Percentiles rank a stretch among this genome's conserved stretches.
phyloP scores from a whole-genome alignment of 2,888 invertebrate species.

The Drosophila kuntzei region DNA sequence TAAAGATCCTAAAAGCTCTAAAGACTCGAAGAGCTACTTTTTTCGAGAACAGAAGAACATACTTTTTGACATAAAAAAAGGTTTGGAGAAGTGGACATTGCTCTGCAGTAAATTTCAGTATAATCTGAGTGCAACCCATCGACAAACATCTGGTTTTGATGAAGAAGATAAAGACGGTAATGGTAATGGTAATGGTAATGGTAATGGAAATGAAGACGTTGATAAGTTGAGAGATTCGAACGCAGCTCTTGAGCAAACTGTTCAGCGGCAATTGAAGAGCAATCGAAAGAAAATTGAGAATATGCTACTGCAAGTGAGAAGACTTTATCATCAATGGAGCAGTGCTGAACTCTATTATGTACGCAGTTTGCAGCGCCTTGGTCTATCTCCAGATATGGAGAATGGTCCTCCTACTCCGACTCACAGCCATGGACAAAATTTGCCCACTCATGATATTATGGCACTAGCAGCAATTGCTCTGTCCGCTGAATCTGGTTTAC shows the following conservation, averaged over 20 bases:
- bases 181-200: neutral
- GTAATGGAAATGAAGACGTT: neutral
- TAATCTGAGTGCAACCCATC: constrained; percentile 23
- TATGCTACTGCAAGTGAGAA: constrained; percentile 61
- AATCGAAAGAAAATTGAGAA: constrained; percentile 49
- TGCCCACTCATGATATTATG: constrained; percentile 60
- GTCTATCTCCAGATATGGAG: constrained; percentile 37
- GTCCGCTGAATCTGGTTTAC: constrained; percentile 58
- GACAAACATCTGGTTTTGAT: neutral
- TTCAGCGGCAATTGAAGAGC: constrained; percentile 52
- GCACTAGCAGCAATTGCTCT: constrained; percentile 75
- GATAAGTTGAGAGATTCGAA: constrained; percentile 4
- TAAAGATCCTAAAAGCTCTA: neutral
- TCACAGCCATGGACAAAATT: constrained; percentile 1
- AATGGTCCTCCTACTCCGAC: neutral
- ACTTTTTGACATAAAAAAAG: constrained; percentile 84
- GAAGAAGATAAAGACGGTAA: neutral
- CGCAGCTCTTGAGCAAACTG: constrained; percentile 50
- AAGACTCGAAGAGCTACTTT: constrained; percentile 61
- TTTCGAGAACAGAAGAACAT: constrained; percentile 81
- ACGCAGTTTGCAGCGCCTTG: constrained; percentile 72
- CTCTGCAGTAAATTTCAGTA: constrained; percentile 81
- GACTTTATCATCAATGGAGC: constrained; percentile 66
- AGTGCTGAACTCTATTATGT: constrained; percentile 74
- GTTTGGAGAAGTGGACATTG: constrained; percentile 78